Base-by-base conservation (phyloP, 2,888 invertebrate genomes). In the Endomychus coccineus region DNA sequence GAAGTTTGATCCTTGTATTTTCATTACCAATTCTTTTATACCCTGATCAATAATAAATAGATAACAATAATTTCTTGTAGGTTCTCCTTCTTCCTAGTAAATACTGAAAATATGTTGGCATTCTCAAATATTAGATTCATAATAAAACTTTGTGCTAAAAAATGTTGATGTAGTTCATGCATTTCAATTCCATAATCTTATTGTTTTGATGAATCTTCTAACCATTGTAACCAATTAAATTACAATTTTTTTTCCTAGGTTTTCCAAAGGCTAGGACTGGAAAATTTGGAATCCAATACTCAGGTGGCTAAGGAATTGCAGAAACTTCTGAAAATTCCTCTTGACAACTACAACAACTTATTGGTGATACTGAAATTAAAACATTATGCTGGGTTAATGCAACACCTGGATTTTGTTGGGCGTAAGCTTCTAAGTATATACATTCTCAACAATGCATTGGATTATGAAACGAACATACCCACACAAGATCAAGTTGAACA, bases 331-430 rank as follows among this genome's bases (percentile, higher is more conserved):
- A 89, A 92, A 64, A 85, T 97, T 27, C 96, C 97, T 0, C 79
- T 96, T 2, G 94, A 96, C 61, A 86, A 87, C 56, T 97, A 96
- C 69, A 90, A 89, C 64, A 87, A 95, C 64, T 78, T 94, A 9
- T 71, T 96, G 27, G 86, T 84, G 0, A 78, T 98, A 10, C 75
- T 95, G 37, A 78, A 87, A 55, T 69, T 98, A 45, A 80, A 84
- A 54, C 83, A 92, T 69, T 98, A 88, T 59, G 81, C 84, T 4
- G 83, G 86, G 1, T 71, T 96, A 24, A 75, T 95, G 55, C 79
- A 82, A 27, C 85, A 87, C 59, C 80, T 97, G 58, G 94, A 95
- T 67, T 89, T 86, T 56, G 77, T 78, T 3, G 91, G 92, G 0
- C 70, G 94, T 37, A 85, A 88, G 57, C 76, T 83, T 40, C 74